These are phyloP conservation scores for Zaprionus inermis DNA, from an alignment of 1,140 invertebrate genomes.

Conservation along the genomic window DNA sequence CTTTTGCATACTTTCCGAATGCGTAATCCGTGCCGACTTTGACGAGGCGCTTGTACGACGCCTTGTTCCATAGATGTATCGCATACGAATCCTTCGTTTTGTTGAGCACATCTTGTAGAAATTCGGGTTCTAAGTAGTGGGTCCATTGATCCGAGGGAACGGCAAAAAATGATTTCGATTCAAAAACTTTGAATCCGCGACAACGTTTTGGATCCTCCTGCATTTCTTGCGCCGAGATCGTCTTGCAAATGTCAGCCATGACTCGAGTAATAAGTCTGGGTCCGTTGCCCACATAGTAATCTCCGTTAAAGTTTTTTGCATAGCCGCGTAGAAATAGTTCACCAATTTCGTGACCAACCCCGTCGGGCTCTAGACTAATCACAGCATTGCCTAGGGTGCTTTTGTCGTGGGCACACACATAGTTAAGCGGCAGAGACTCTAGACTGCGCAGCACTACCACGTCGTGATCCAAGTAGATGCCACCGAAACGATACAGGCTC, in stretches of 20 bases:
- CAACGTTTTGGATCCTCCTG: constrained; percentile 85
- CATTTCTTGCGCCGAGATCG: constrained; percentile 87
- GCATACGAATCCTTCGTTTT: constrained; percentile 85
- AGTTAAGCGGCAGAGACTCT: constrained; percentile 86
- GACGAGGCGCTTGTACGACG: background rate
- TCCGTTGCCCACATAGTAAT: constrained; percentile 89
- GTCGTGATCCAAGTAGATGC: constrained; percentile 91
- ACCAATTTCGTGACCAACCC: constrained; percentile 86
- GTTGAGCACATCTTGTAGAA: constrained; percentile 84
- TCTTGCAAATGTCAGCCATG: constrained; percentile 86
- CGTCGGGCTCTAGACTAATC: constrained; percentile 86
- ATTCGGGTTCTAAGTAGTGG: constrained; percentile 86
- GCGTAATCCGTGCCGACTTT: background rate
- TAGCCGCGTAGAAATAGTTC: constrained; percentile 86
- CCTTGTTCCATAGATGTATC: constrained; percentile 5
- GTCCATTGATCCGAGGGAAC: constrained; percentile 86
- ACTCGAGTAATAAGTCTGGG: constrained; percentile 76
- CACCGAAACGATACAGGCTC: constrained; percentile 90
- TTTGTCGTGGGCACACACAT: constrained; percentile 85
- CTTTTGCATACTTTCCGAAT: background rate
- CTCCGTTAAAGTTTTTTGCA: constrained; percentile 86
- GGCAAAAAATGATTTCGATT: constrained; percentile 87
- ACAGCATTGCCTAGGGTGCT: constrained; percentile 87
- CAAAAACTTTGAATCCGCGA: constrained; percentile 87
- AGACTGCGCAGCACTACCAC: constrained; percentile 88